Conservation (phyloP, 2,888 invertebrate genomes). For the Melieria picta region DNA sequence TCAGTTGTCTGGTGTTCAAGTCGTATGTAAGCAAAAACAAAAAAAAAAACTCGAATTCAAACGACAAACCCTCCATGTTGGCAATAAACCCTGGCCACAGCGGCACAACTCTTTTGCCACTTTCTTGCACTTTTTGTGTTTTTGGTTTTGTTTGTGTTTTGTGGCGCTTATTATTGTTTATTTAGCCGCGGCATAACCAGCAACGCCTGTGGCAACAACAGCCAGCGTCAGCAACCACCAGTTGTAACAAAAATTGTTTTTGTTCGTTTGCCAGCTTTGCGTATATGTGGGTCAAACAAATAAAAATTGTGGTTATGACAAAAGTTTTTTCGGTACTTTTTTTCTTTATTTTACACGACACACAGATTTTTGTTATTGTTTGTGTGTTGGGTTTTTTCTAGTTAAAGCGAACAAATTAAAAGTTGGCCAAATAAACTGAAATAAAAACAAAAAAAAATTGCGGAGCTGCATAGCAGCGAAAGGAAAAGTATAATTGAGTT, state of each 20-base stretch:
- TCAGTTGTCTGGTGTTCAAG: too few species aligned
- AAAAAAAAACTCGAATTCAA: neutral
- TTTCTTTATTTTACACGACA: too few species aligned
- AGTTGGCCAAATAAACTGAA: too few species aligned
- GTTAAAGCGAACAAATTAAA: too few species aligned
- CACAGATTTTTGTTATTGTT: neutral
- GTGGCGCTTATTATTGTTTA: conserved; percentile 11
- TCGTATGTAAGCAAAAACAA: too few species aligned
- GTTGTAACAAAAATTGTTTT: too few species aligned
- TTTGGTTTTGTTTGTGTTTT: neutral
- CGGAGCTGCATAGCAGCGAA: too few species aligned
- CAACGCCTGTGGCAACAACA: neutral
- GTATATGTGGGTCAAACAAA: conserved; percentile 14
- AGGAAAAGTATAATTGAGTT: too few species aligned
- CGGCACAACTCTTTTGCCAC: too few species aligned
- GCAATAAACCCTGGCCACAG: too few species aligned
- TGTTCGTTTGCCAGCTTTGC: neutral
- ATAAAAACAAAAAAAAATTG: too few species aligned
- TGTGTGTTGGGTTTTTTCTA: neutral
- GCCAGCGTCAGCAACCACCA: neutral
- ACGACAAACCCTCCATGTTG: neutral
- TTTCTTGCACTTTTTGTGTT: neutral
- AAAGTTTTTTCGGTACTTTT: neutral
- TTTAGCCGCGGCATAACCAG: neutral
- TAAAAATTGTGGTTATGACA: conserved; percentile 8